Percentiles rank a stretch among this genome's conserved stretches.
These are phyloP conservation scores for Apistogramma diplotaenia DNA, from an alignment of 2,113 vertebrate genomes.

Conservation along the genomic window DNA sequence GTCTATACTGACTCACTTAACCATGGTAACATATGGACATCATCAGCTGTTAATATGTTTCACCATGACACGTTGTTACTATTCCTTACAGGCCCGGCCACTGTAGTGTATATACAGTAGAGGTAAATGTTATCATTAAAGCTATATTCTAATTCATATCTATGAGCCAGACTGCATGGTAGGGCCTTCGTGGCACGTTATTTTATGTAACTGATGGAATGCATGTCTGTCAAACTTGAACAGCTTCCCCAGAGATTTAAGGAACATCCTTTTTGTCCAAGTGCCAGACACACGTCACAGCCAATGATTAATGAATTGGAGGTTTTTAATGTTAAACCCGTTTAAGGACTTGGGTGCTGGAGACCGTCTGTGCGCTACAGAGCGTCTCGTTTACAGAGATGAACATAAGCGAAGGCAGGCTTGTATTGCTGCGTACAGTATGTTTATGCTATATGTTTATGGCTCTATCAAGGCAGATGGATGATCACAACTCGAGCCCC, in stretches of 20 bases:
- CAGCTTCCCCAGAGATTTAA: conserved; percentile 61
- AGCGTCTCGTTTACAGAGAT: conserved; percentile 40
- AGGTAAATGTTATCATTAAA: conserved; percentile 83
- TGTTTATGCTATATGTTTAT: conserved; percentile 74
- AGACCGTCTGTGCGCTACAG: conserved; percentile 22
- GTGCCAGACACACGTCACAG: conserved; percentile 47
- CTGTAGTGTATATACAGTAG: conserved; percentile 78
- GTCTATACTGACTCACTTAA: conserved; percentile 40
- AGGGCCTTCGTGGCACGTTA: conserved; percentile 61
- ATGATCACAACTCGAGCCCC: conserved; percentile 40
- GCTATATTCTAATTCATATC: conserved; percentile 79
- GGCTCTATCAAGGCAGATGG: conserved; percentile 55
- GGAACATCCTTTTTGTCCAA: conserved; percentile 62
- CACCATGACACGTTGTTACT: conserved; percentile 78
- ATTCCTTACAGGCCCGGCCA: conserved; percentile 78
- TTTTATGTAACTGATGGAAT: conserved; percentile 71
- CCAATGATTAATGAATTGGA: conserved; percentile 60
- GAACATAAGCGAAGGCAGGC: conserved; percentile 2
- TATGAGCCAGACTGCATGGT: conserved; percentile 70
- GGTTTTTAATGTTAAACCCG: conserved; percentile 51
- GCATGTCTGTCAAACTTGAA: conserved; percentile 65
- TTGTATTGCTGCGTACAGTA: conserved; percentile 2
- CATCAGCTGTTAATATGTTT: conserved; percentile 79
- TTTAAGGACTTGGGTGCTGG: conserved; percentile 56
- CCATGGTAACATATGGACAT: conserved; percentile 76